phyloP scores from a whole-genome alignment of 2,113 vertebrate species.

The Azemiops feae region DNA sequence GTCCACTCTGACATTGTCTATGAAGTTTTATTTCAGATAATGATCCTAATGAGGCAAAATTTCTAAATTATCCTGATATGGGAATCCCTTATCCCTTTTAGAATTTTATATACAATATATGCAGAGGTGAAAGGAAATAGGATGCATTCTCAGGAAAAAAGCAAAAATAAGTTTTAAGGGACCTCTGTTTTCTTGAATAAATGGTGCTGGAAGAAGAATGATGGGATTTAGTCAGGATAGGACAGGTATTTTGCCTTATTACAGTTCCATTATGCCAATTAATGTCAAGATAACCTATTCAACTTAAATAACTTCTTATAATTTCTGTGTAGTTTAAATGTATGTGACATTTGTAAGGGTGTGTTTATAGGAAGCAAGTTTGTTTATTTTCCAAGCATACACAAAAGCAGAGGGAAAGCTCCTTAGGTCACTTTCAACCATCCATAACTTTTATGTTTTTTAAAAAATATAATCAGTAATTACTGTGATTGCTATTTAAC shows the following conservation, averaged over 20 bases:
- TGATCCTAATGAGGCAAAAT: no score
- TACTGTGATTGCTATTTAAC: constrained; percentile 23
- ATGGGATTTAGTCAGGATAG: neutral
- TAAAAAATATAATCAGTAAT: neutral
- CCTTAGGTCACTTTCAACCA: constrained; percentile 1
- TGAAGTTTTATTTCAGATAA: neutral
- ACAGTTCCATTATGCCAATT: neutral
- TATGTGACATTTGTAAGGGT: neutral
- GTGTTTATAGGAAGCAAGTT: neutral
- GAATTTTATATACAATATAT: neutral
- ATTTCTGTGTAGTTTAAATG: neutral
- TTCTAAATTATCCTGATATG: neutral
- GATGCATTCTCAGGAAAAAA: neutral
- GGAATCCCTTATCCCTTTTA: neutral
- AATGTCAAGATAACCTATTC: neutral
- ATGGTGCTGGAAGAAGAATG: neutral
- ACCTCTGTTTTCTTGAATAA: neutral
- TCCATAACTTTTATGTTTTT: neutral
- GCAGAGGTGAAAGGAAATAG: neutral
- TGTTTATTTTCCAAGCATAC: constrained; percentile 1
- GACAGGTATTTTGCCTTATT: neutral
- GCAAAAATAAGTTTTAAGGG: neutral
- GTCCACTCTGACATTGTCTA: neutral
- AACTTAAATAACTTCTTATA: neutral
- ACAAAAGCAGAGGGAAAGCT: constrained; percentile 8